phyloP scores from a whole-genome alignment of 2,113 vertebrate species.

The Lutjanus erythropterus region DNA sequence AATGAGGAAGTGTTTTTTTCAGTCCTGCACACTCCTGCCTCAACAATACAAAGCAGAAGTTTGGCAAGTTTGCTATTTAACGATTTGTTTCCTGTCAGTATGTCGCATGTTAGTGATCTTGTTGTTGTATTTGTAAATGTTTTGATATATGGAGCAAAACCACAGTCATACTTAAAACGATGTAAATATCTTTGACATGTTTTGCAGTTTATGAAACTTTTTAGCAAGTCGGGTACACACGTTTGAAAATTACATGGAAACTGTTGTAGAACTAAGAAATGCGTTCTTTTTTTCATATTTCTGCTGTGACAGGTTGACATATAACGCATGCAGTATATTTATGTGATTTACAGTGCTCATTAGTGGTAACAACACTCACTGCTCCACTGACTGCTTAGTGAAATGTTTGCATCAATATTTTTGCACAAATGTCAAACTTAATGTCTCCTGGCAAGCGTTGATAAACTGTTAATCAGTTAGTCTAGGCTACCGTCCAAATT shows the following conservation, averaged over 20 bases:
- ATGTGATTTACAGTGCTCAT: background rate
- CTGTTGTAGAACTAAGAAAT: background rate
- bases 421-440: background rate
- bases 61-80: background rate
- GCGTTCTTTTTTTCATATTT: background rate
- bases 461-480: background rate
- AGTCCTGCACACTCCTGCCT: background rate
- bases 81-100: background rate
- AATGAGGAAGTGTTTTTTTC: constrained; percentile 5
- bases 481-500: background rate
- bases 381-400: background rate
- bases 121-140: background rate
- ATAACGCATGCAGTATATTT: background rate
- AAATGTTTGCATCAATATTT: background rate
- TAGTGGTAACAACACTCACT: background rate
- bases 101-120: background rate
- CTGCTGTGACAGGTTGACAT: background rate
- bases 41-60: background rate
- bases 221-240: background rate
- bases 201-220: background rate
- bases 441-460: background rate
- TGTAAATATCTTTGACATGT: background rate
- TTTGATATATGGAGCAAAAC: background rate
- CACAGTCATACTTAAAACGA: background rate
- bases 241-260: background rate